Evolutionary conservation across 2,797 vertebrate species (phyloP), one percentile per base, ranked within the genome.

Genomic region (Eulemur coronatus): DNA sequence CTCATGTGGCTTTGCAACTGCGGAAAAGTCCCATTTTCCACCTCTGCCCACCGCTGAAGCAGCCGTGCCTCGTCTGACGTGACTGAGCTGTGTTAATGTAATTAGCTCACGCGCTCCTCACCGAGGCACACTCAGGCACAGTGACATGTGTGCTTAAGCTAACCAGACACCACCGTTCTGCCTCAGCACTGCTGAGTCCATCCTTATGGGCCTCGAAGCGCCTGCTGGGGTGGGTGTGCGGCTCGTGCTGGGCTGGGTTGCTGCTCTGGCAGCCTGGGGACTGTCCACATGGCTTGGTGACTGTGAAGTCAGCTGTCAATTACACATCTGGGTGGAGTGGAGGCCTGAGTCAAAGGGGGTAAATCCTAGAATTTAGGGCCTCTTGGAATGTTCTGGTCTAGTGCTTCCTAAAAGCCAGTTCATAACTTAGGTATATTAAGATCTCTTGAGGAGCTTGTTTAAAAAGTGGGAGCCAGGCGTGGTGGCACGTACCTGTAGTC

Each of bases 31-130:
- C n/a, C 30, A 1, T 48, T 90, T 92, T 59, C 72, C 57, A 72
- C n/a, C 0, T 2, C 13, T 33, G 33, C 9, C 1, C 17, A 0
- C 0, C 18, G 65, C 67, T 18, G 33, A 17, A 65, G 57, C 75
- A 10, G 57, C 52, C 18, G 6, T 0, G 4, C 52, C 50, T 50
- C 24, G 2, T 55, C 78, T 3, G 73, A 7, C 1, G 6, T 59
- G 14, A 1, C 30, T 46, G 1, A 14, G 50, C n/a, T 11, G 15
- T n/a, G 67, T 28, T 24, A 18, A 48, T 0, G 41, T 24, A 1
- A 75, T 65, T 33, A 87, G 89, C 8, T 12, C 67, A 7, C 5
- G 7, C 2, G 50, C 18, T 9, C 61, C 75, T 75, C 52, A 3
- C 20, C 12, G 0, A 38, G 4, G 41, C 52, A 22, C 65, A 22